These are phyloP conservation scores for Carposina sasakii DNA, from an alignment of 1,140 invertebrate species.

Conservation along the genomic window DNA sequence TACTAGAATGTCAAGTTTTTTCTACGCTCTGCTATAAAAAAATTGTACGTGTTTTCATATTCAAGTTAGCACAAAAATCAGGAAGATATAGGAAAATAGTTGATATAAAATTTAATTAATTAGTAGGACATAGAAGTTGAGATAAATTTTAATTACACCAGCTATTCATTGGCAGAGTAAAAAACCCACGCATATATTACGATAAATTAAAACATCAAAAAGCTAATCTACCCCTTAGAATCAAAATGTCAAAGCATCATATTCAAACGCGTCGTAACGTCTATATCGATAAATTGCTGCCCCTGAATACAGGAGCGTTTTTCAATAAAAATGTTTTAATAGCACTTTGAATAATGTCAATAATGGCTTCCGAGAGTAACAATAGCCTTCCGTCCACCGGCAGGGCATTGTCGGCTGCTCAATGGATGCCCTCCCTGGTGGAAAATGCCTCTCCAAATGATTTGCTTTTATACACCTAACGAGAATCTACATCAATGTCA, in stretches of 20 bases:
- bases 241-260: too few relatives aligned
- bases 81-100: too few relatives aligned
- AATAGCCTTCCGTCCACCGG: conserved; percentile 39
- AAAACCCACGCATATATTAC: too few relatives aligned
- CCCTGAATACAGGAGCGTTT: conserved; percentile 29
- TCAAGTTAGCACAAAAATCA: too few relatives aligned
- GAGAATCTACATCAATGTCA: too few relatives aligned
- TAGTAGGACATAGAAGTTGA: too few relatives aligned
- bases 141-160: too few relatives aligned
- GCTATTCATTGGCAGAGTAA: too few relatives aligned
- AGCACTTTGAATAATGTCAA: conserved; percentile 43
- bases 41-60: too few relatives aligned
- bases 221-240: conserved; percentile 8
- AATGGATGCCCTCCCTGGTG: conserved; percentile 30
- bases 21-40: too few relatives aligned
- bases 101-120: too few relatives aligned
- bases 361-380: conserved; percentile 45
- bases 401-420: conserved; percentile 34
- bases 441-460: conserved; percentile 39
- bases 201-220: conserved; percentile 6
- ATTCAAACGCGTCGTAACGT: conserved; percentile 9
- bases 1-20: too few relatives aligned
- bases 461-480: conserved; percentile 31
- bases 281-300: conserved; percentile 24
- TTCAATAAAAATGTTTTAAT: conserved; percentile 46